Percentiles rank a stretch among this genome's conserved stretches.
These are phyloP conservation scores for Odontamblyopus rebecca DNA, from an alignment of 2,797 vertebrate genomes.

Conservation along the genomic window DNA sequence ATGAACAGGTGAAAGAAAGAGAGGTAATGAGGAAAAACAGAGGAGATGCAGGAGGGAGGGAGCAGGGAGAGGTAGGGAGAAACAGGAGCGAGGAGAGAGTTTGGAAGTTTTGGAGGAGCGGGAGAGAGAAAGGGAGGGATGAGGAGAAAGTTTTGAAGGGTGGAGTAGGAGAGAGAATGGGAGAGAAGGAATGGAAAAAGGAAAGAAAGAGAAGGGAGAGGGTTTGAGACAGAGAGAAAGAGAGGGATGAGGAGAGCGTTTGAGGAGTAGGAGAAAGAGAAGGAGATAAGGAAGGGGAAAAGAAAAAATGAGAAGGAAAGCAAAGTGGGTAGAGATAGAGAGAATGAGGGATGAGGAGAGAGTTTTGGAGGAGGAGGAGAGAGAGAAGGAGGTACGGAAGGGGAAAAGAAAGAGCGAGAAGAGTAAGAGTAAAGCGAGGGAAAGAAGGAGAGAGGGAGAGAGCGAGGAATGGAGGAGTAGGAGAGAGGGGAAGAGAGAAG, in stretches of 20 bases:
- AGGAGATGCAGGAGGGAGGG: neutral
- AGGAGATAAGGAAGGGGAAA: too few species aligned
- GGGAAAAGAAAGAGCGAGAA: slow-evolving; percentile 16
- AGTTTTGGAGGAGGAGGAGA: too few species aligned
- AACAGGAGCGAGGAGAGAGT: neutral
- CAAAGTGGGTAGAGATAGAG: too few species aligned
- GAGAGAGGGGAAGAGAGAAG: too few species aligned
- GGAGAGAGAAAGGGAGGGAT: neutral
- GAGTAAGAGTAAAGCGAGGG: slow-evolving; percentile 37
- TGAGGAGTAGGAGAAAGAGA: neutral
- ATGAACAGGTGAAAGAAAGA: slow-evolving; percentile 23
- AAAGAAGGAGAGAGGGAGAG: slow-evolving; percentile 2
- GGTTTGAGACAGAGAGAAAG: too few species aligned
- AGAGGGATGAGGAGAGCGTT: neutral
- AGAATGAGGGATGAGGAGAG: too few species aligned
- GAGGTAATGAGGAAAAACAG: slow-evolving; percentile 12
- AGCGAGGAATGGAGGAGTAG: too few species aligned
- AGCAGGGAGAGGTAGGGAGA: neutral
- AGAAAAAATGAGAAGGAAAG: too few species aligned
- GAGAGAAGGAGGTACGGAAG: neutral
- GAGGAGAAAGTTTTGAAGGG: too few species aligned
- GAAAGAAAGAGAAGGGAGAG: too few species aligned
- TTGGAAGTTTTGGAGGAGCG: too few species aligned
- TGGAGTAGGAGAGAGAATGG: neutral
- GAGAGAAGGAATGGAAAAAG: neutral